Evolutionary conservation across 2,888 invertebrate species (phyloP).

Genomic region (Crepidodera aurea): DNA sequence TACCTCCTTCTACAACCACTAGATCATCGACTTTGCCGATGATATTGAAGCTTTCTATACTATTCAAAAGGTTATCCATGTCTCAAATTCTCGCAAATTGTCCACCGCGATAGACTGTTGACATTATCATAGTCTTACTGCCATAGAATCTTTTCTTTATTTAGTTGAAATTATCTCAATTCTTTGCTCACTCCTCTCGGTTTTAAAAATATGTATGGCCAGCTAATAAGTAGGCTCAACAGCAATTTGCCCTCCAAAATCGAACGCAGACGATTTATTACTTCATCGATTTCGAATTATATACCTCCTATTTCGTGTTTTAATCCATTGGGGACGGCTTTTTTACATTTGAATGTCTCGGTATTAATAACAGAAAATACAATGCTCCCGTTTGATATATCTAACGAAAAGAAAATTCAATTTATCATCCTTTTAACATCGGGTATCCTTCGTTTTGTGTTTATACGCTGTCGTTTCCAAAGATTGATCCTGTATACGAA

Average conservation of each 20-base stretch:
- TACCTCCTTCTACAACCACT: too few species aligned
- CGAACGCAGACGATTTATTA: slow-evolving; percentile 51
- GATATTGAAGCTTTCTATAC: too few species aligned
- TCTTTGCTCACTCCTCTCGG: too few species aligned
- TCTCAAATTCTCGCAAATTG: too few species aligned
- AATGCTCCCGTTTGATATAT: slow-evolving; percentile 12
- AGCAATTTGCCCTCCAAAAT: slow-evolving; percentile 32
- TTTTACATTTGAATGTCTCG: slow-evolving; percentile 42
- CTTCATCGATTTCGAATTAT: slow-evolving; percentile 54
- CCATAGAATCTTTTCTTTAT: too few species aligned
- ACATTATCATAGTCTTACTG: too few species aligned
- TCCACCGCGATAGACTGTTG: too few species aligned
- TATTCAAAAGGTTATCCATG: too few species aligned
- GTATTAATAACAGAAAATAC: slow-evolving; percentile 38
- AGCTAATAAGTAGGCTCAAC: slow-evolving; percentile 8
- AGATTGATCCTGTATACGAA: slow-evolving; percentile 9
- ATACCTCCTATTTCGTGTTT: slow-evolving; percentile 53
- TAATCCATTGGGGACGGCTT: slow-evolving; percentile 38
- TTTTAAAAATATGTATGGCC: neutral
- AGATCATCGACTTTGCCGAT: too few species aligned
- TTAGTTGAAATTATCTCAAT: too few species aligned
- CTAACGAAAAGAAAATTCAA: slow-evolving; percentile 11
- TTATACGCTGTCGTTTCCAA: slow-evolving; percentile 9
- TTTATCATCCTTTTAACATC: slow-evolving; percentile 19
- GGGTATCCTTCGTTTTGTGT: slow-evolving; percentile 10